phyloP scores from a whole-genome alignment of 2,113 vertebrate genomes.

The Calidris pugnax region DNA sequence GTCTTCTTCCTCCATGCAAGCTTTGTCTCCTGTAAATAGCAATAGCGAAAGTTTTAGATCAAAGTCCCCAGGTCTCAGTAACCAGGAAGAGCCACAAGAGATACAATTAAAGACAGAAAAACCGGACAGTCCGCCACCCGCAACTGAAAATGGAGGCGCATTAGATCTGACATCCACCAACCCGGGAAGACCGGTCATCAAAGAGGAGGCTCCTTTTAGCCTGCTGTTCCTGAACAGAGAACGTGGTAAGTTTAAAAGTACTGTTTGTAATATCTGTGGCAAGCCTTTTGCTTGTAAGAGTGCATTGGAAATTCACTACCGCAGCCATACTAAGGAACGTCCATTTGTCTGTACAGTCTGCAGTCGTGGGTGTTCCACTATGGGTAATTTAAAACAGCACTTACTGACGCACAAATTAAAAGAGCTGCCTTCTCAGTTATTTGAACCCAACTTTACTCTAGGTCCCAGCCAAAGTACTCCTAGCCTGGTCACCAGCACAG shows the following conservation, averaged over 20 bases:
- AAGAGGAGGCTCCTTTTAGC: conserved; percentile 95
- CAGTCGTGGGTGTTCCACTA: conserved; percentile 84
- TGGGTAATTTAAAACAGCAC: conserved; percentile 88
- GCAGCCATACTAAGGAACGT: conserved; percentile 86
- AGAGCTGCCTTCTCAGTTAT: conserved; percentile 82
- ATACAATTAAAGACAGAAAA: conserved; percentile 93
- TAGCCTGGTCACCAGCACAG: conserved; percentile 86
- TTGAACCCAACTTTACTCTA: conserved; percentile 82
- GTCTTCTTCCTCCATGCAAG: conserved; percentile 91
- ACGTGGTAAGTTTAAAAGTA: conserved; percentile 87
- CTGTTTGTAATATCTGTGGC: conserved; percentile 81
- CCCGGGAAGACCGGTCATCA: conserved; percentile 85
- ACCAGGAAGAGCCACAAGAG: conserved; percentile 85
- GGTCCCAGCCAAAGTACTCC: conserved; percentile 88
- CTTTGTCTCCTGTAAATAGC: conserved; percentile 89
- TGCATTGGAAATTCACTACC: conserved; percentile 79
- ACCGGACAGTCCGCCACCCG: conserved; percentile 86
- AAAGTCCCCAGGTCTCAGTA: conserved; percentile 86
- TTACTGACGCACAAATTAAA: conserved; percentile 82
- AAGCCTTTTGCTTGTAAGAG: conserved; percentile 85
- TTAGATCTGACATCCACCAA: conserved; percentile 94
- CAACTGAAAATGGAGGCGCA: conserved; percentile 87
- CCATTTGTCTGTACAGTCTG: conserved; percentile 82
- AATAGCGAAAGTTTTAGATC: conserved; percentile 88
- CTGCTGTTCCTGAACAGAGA: conserved; percentile 97